Evolutionary conservation across 37 sponge, comb jelly and placozoan species (phyloP).

Genomic region (Ephydatia muelleri): DNA sequence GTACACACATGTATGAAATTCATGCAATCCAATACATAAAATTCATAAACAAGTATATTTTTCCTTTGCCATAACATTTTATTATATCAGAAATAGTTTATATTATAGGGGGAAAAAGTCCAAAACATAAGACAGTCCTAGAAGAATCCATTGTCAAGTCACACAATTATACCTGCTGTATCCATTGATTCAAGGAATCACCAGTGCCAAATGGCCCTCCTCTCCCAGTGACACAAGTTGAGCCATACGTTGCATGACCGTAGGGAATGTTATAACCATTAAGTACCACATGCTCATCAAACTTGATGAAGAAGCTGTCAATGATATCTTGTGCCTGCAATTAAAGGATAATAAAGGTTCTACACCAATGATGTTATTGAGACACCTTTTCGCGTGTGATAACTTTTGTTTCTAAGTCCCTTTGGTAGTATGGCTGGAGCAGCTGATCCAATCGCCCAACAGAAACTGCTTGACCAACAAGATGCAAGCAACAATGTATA

Average conservation of each 20-base stretch:
- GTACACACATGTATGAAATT: too few species aligned
- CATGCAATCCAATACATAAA: not conserved
- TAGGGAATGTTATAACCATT: conserved; percentile 49
- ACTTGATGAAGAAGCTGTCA: conserved; percentile 58
- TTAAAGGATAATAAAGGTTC: not conserved
- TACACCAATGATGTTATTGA: not conserved
- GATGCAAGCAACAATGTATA: conserved; percentile 56
- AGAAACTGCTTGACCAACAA: conserved; percentile 45
- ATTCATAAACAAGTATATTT: not conserved
- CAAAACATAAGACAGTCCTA: too few species aligned
- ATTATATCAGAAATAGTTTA: too few species aligned
- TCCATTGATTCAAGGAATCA: conserved; percentile 58
- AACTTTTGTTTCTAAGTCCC: not conserved
- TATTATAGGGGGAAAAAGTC: too few species aligned
- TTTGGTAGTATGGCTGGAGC: conserved; percentile 33
- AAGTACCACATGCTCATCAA: conserved; percentile 51
- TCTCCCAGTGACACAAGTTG: conserved; percentile 39
- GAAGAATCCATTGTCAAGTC: too few species aligned
- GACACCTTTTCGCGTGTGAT: conserved; percentile 39
- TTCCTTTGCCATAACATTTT: too few species aligned
- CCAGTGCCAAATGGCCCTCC: conserved; percentile 59
- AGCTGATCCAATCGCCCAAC: conserved; percentile 55
- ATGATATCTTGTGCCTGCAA: conserved; percentile 54
- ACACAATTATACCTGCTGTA: conserved; percentile 35
- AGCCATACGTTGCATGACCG: conserved; percentile 45